Percentiles rank a stretch among this genome's conserved stretches.
phyloP scores from a whole-genome alignment of 2,888 invertebrate genomes.

The Euplagia quadripunctaria region DNA sequence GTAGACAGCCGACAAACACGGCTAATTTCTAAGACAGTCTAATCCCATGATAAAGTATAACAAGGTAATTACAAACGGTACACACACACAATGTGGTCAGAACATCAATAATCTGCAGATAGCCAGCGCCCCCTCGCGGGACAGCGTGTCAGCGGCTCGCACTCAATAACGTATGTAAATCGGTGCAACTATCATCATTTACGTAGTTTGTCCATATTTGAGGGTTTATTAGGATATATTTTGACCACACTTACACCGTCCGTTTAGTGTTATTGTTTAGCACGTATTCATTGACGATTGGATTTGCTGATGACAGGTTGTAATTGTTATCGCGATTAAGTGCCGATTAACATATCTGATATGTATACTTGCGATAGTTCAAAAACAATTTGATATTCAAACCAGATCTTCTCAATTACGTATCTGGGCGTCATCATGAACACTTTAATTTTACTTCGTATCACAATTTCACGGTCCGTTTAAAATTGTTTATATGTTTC shows the following conservation, averaged over 20 bases:
- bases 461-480: neutral
- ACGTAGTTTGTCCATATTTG: constrained; percentile 27
- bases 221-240: constrained; percentile 18
- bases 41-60: constrained; percentile 35
- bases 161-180: constrained; percentile 57
- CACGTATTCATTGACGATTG: too few species aligned
- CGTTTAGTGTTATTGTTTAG: neutral
- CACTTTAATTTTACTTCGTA: neutral
- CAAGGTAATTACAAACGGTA: constrained; percentile 53
- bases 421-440: neutral
- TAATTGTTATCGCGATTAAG: too few species aligned
- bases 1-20: constrained; percentile 5
- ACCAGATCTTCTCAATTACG: too few species aligned
- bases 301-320: neutral
- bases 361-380: too few species aligned
- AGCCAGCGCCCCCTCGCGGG: constrained; percentile 35
- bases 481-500: too few species aligned
- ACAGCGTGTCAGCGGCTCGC: constrained; percentile 49
- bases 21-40: constrained; percentile 15
- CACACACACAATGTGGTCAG: constrained; percentile 15
- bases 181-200: constrained; percentile 51
- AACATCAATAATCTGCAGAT: constrained; percentile 50
- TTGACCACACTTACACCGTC: neutral
- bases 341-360: too few species aligned
- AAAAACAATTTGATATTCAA: too few species aligned